These are phyloP conservation scores for Carassius gibelio DNA, from an alignment of 2,113 vertebrate species.

Conservation along the genomic window DNA sequence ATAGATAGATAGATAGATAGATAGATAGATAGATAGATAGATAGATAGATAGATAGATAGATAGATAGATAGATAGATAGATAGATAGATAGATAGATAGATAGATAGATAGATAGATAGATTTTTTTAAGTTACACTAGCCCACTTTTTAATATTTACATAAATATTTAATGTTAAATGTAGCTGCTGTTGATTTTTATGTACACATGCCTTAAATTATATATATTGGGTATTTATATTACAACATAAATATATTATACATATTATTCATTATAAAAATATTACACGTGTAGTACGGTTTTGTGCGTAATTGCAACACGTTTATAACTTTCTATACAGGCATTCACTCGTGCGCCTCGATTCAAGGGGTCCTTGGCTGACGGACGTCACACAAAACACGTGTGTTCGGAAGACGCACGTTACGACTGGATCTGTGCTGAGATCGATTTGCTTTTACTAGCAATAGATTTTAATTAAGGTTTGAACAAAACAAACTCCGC, in stretches of 20 bases:
- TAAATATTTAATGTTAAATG: not conserved
- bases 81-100: not conserved
- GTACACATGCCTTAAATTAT: not conserved
- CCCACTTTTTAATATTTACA: not conserved
- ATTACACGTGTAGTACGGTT: too few species aligned
- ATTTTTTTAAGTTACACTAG: not conserved
- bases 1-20: too few species aligned
- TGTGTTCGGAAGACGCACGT: conserved; percentile 54
- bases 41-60: too few species aligned
- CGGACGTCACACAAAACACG: conserved; percentile 64
- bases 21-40: too few species aligned
- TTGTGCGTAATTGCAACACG: not conserved
- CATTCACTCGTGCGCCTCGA: not conserved
- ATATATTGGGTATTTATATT: not conserved
- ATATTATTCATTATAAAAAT: not conserved
- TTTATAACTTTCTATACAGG: too few species aligned
- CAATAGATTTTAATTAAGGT: not conserved
- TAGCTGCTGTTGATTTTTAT: not conserved
- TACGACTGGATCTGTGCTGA: not conserved
- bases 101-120: not conserved
- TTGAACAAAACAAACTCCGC: too few species aligned
- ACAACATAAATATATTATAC: not conserved
- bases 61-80: not conserved
- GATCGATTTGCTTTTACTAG: not conserved
- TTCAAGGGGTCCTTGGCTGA: conserved; percentile 28